Percentiles rank a stretch among this genome's conserved stretches.
Evolutionary conservation across 2,113 vertebrate genomes (phyloP).

Genomic region (Triplophysa siluroides): DNA sequence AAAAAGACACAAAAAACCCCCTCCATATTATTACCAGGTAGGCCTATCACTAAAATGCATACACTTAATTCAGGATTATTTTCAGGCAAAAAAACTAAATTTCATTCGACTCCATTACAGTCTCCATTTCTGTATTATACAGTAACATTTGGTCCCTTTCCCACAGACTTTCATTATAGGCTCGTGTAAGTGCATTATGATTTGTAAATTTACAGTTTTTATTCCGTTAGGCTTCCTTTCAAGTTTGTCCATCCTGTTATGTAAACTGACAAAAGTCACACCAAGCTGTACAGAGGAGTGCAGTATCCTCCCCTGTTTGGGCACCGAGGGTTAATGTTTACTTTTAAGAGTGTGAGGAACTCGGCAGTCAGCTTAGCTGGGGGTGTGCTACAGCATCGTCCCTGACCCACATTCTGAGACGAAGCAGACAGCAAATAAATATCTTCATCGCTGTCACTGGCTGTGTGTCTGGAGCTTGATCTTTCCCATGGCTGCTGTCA

Average conservation of each 20-base stretch:
- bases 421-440: constrained; percentile 37
- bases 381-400: constrained; percentile 12
- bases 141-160: too few species aligned
- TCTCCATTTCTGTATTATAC: too few species aligned
- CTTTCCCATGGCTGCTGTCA: constrained; percentile 51
- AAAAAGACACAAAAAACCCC: too few species aligned
- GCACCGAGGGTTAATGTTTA: background rate
- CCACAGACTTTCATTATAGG: too few species aligned
- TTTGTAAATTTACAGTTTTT: too few species aligned
- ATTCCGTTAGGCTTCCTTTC: too few species aligned
- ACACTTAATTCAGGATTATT: too few species aligned
- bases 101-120: too few species aligned
- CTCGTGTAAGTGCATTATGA: too few species aligned
- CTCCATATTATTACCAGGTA: too few species aligned
- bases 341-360: background rate
- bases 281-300: background rate
- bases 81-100: too few species aligned
- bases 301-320: background rate
- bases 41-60: too few species aligned
- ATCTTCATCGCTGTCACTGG: constrained; percentile 46
- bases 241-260: background rate
- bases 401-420: constrained; percentile 27
- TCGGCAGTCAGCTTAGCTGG: constrained; percentile 24
- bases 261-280: background rate
- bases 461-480: constrained; percentile 44